These are phyloP conservation scores for Cephalopterus ornatus DNA, from an alignment of 2,113 vertebrate species.

Conservation along the genomic window DNA sequence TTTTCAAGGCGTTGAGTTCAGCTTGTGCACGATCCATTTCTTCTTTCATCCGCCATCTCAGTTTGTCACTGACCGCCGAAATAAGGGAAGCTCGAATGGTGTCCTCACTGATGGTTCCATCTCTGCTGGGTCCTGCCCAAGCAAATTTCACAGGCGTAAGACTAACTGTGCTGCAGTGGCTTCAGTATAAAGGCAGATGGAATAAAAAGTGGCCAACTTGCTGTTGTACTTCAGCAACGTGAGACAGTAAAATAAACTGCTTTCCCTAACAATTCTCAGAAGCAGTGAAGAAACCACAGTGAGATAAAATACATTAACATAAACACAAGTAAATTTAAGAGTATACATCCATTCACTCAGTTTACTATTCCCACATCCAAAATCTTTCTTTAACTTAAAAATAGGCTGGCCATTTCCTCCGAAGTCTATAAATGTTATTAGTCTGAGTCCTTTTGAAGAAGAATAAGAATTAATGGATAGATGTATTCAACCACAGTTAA, in stretches of 20 bases:
- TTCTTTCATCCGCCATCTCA: conserved; percentile 98
- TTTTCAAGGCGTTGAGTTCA: conserved; percentile 93
- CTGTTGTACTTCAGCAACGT: not conserved
- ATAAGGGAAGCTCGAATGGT: conserved; percentile 96
- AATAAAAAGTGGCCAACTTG: not conserved
- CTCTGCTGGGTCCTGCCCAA: conserved; percentile 84
- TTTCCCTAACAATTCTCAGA: not conserved
- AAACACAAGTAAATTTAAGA: not conserved
- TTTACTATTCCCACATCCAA: not conserved
- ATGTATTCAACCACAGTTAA: not conserved
- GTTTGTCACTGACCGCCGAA: conserved; percentile 95
- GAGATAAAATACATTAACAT: not conserved
- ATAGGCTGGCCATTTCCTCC: not conserved
- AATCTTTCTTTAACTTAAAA: not conserved
- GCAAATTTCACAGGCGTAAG: not conserved
- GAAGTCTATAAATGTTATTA: not conserved
- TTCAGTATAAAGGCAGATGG: not conserved
- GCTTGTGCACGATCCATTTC: conserved; percentile 98
- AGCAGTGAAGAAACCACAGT: not conserved
- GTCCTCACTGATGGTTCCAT: conserved; percentile 96
- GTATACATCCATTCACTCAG: not conserved
- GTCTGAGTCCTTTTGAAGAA: not conserved
- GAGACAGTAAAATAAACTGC: not conserved
- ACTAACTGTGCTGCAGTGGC: not conserved
- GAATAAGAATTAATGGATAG: not conserved